A percentile compares a stretch with the other conserved stretches of the same genome.
phyloP scores from a whole-genome alignment of 2,113 vertebrate species.

The Galemys pyrenaicus region DNA sequence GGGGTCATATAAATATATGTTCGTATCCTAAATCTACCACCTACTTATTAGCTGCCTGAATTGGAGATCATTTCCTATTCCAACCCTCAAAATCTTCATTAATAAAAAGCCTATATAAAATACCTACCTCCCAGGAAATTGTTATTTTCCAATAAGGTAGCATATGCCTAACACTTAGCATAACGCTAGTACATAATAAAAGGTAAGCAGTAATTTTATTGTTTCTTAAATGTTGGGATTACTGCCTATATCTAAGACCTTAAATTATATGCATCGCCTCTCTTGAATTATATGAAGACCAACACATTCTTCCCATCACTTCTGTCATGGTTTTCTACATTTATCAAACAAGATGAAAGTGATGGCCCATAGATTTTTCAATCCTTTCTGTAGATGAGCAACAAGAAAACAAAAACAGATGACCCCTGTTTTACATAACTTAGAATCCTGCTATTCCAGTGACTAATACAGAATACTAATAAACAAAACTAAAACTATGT shows the following conservation, averaged over 20 bases:
- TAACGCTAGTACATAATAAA: neutral
- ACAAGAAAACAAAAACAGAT: neutral
- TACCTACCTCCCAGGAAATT: neutral
- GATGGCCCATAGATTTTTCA: neutral
- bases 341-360: neutral
- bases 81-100: neutral
- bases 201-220: neutral
- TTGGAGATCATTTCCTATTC: neutral
- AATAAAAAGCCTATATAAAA: neutral
- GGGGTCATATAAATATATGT: neutral
- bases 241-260: neutral
- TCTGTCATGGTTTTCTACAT: neutral
- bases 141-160: neutral
- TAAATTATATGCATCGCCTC: neutral
- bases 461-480: neutral
- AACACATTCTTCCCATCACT: neutral
- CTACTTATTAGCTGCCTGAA: neutral
- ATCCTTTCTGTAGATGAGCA: neutral
- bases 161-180: neutral
- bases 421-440: neutral
- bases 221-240: neutral
- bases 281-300: neutral
- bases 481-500: neutral
- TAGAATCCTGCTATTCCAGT: neutral
- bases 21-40: neutral